These are phyloP conservation scores for Atlantisia rogersi DNA, from an alignment of 2,113 vertebrate species.

Conservation along the genomic window DNA sequence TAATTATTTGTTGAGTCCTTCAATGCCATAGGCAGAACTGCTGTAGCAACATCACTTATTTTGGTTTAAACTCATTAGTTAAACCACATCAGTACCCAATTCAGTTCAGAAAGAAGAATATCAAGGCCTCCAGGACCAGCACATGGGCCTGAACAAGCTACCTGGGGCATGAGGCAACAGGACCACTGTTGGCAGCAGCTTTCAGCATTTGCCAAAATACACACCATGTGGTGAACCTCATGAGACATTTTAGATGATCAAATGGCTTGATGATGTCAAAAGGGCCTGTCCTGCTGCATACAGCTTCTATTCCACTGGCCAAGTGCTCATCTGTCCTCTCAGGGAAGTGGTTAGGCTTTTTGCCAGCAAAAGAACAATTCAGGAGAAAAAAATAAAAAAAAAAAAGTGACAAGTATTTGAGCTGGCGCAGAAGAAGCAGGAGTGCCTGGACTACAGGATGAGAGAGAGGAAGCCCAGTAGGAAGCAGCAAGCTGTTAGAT, in stretches of 20 bases:
- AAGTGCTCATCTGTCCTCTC: not conserved
- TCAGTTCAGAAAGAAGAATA: not conserved
- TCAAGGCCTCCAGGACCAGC: not conserved
- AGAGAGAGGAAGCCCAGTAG: conserved; percentile 18
- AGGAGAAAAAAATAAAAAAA: not conserved
- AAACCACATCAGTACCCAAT: not conserved
- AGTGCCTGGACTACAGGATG: conserved; percentile 1
- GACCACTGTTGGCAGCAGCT: not conserved
- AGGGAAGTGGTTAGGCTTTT: not conserved
- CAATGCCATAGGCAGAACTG: not conserved
- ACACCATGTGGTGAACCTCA: not conserved
- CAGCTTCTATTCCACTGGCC: not conserved
- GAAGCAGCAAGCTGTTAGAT: conserved; percentile 48
- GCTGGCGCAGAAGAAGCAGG: not conserved
- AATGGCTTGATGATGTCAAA: not conserved
- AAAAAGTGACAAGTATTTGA: not conserved
- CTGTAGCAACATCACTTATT: not conserved
- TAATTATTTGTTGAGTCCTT: not conserved
- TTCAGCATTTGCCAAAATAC: not conserved
- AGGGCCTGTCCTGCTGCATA: not conserved
- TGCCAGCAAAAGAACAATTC: not conserved
- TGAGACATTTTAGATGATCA: not conserved
- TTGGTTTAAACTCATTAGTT: not conserved
- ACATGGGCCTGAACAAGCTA: rapidly evolving
- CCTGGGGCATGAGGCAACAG: not conserved